Percentiles rank a stretch among this genome's conserved stretches.
Conservation (phyloP, 2,888 invertebrate genomes). For the Metacarcinus magister region DNA sequence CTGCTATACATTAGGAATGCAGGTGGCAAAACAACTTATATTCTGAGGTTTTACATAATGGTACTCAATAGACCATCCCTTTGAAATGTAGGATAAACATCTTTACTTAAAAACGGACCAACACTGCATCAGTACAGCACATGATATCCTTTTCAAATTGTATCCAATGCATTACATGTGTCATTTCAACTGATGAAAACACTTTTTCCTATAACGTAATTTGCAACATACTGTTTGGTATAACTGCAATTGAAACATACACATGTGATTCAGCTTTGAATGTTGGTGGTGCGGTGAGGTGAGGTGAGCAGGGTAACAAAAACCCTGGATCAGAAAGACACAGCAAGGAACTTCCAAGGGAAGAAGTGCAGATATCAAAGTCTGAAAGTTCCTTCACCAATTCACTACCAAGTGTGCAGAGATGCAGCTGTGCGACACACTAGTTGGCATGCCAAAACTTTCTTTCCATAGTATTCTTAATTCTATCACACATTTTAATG, state of each 20-base stretch:
- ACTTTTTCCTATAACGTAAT: background rate
- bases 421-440: background rate
- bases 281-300: background rate
- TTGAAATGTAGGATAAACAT: background rate
- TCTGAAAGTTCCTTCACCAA: background rate
- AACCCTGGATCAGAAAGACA: background rate
- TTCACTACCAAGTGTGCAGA: background rate
- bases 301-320: background rate
- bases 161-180: background rate
- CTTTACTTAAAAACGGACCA: background rate
- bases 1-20: background rate
- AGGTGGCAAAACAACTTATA: background rate
- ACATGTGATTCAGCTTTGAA: constrained; percentile 19
- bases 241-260: background rate
- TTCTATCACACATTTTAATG: background rate
- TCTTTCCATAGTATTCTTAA: background rate
- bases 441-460: background rate
- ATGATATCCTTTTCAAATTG: background rate
- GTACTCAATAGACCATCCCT: background rate
- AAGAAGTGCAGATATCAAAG: constrained; percentile 13
- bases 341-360: background rate
- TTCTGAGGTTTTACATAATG: background rate
- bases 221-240: background rate
- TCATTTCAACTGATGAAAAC: background rate
- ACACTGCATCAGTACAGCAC: background rate